A percentile compares a stretch with the other conserved stretches of the same genome.
Conservation (phyloP, 1,140 invertebrate species). For the Ceratina australensis region DNA sequence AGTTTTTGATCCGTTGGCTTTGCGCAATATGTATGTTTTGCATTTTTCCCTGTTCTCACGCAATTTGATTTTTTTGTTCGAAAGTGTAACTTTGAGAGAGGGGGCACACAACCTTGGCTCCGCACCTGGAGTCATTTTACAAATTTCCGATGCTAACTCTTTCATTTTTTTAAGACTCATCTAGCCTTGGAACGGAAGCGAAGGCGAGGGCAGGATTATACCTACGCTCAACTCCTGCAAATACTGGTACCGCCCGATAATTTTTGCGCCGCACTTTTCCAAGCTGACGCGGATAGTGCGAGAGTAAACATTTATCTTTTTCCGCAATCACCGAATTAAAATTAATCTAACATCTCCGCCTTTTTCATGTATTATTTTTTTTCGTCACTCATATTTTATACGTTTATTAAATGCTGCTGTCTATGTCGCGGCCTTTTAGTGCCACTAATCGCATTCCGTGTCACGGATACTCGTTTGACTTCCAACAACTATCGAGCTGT, state of each 20-base stretch:
- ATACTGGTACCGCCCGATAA: neutral
- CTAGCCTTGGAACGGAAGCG: neutral
- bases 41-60: constrained; percentile 1
- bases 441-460: too few species aligned
- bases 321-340: neutral
- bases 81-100: constrained; percentile 12
- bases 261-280: neutral
- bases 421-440: too few species aligned
- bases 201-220: too few species aligned
- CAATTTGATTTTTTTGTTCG: neutral
- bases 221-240: neutral
- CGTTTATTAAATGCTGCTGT: too few species aligned
- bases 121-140: neutral
- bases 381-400: too few species aligned
- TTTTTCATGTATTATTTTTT: neutral
- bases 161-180: neutral
- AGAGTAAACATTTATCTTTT: neutral
- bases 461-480: too few species aligned
- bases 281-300: neutral
- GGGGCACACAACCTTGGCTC: constrained; percentile 25
- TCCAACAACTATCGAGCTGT: too few species aligned
- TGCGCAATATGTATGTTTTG: neutral
- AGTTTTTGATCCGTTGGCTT: neutral
- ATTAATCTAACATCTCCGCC: neutral
- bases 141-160: neutral